phyloP scores from a whole-genome alignment of 2,888 invertebrate genomes.

The Rosalia funebris region DNA sequence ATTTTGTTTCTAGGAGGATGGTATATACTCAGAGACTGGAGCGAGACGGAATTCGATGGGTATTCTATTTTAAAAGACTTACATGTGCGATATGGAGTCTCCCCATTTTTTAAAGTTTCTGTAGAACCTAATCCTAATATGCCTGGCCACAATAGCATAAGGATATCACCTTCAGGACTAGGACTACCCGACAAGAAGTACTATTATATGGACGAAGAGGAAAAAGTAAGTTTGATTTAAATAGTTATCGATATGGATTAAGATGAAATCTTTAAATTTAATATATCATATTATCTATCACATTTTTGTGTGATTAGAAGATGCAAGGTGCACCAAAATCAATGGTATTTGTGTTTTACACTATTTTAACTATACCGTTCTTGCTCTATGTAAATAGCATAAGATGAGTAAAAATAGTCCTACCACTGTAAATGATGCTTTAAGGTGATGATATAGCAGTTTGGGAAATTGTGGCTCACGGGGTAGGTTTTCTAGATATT shows the following conservation, averaged over 20 bases:
- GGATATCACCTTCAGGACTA: constrained; percentile 67
- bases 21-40: constrained; percentile 64
- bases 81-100: constrained; percentile 65
- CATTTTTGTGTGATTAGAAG: neutral
- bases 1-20: too few species aligned
- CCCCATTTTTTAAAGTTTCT: constrained; percentile 66
- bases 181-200: constrained; percentile 67
- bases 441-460: too few species aligned
- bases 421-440: too few species aligned
- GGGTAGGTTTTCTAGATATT: too few species aligned
- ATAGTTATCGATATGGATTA: too few species aligned
- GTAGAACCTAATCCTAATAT: constrained; percentile 66
- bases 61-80: constrained; percentile 60
- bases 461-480: too few species aligned
- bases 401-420: too few species aligned
- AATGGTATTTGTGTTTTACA: too few species aligned
- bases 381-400: too few species aligned
- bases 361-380: too few species aligned
- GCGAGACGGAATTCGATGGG: constrained; percentile 61
- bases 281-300: neutral
- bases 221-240: constrained; percentile 61
- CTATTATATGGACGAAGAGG: constrained; percentile 63
- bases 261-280: constrained; percentile 16
- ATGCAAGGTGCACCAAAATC: too few species aligned
- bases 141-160: constrained; percentile 64